A percentile compares a stretch with the other conserved stretches of the same genome.
These are phyloP conservation scores for Mesodorylaimus sp. DNA, from an alignment of 2,888 invertebrate species.

Conservation along the genomic window DNA sequence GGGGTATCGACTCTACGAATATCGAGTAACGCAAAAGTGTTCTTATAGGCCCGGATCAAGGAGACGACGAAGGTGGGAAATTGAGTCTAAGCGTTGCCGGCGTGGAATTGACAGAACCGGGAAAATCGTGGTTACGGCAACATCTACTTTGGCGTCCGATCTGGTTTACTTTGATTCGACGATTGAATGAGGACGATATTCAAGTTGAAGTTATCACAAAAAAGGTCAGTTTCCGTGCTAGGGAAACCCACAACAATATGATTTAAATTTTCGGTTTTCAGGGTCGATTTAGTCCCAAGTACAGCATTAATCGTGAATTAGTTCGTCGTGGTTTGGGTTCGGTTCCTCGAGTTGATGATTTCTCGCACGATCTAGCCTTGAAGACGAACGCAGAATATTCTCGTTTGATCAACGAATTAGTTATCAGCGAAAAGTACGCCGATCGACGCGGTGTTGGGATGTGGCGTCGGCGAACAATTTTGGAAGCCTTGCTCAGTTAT, in stretches of 20 bases:
- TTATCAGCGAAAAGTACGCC: slow-evolving; percentile 27
- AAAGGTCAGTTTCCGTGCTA: no score
- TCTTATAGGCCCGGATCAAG: no score
- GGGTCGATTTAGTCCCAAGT: slow-evolving; percentile 5
- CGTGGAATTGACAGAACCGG: background rate
- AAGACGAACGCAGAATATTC: slow-evolving; percentile 24
- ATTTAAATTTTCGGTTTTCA: background rate
- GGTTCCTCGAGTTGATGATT: slow-evolving; percentile 21
- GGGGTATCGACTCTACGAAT: no score
- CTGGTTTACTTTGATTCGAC: background rate
- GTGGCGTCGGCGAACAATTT: slow-evolving; percentile 27
- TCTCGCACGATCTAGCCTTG: slow-evolving; percentile 21
- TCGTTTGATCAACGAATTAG: slow-evolving; percentile 20
- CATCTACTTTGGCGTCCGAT: background rate
- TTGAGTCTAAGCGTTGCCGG: background rate
- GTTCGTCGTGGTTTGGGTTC: slow-evolving; percentile 26
- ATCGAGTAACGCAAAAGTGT: no score
- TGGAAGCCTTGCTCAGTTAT: slow-evolving; percentile 15
- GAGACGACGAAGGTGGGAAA: background rate
- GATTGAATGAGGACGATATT: background rate
- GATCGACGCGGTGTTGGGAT: slow-evolving; percentile 28
- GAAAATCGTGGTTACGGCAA: background rate
- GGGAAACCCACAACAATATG: no score
- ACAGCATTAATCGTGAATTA: slow-evolving; percentile 25
- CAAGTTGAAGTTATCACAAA: background rate